Evolutionary conservation across 2,888 invertebrate species (phyloP), one percentile per base, ranked within the genome.

Genomic region (Heteromurus nitidus): DNA sequence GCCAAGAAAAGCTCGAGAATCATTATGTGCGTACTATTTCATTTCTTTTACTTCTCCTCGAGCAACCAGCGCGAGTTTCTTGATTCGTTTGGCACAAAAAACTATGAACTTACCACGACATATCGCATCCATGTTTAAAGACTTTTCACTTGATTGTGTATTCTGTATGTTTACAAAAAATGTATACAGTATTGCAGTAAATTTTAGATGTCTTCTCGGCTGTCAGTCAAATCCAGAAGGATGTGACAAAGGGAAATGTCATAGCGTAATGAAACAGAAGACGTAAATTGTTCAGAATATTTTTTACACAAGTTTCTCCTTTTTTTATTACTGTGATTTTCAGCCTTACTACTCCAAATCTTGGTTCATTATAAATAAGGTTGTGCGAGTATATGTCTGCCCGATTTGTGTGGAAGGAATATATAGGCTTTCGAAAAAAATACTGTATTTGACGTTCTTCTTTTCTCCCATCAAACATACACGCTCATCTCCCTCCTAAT

Each of bases 221-320:
- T 77, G 68, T 77, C 64, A 79, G 69, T 79, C 69, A 79, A 79
- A 79, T 79, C 70, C 64, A 53, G 77, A 79, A 36, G 70, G 70
- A 79, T 79, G 70, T 70, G 69, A 31, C 65, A 76, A 64, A 68
- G 55, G 67, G 77, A 79, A 79, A 70, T 79, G 77, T 64, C 50
- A 60, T 69, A n/a, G 76, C 58, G 62, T 60, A 76, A 76, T 76
- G 68, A 76, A 76, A 76, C 58, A 18, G 60, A 60, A 68, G 64
- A 73, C 47, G 76, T 60, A 76, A 76, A 76, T 76, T 76, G 76
- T 76, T 76, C n/a, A n/a, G n/a, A 76, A 69, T 30, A 76, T 60
- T 50, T 76, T 65, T 65, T 18, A 11, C 47, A 28, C 42, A 18
- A 31, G 26, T 50, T 44, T 68, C 24, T 58, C 24, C n/a, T 53